Conservation (phyloP, 2,888 invertebrate species). For the Galerucella nymphaeae region DNA sequence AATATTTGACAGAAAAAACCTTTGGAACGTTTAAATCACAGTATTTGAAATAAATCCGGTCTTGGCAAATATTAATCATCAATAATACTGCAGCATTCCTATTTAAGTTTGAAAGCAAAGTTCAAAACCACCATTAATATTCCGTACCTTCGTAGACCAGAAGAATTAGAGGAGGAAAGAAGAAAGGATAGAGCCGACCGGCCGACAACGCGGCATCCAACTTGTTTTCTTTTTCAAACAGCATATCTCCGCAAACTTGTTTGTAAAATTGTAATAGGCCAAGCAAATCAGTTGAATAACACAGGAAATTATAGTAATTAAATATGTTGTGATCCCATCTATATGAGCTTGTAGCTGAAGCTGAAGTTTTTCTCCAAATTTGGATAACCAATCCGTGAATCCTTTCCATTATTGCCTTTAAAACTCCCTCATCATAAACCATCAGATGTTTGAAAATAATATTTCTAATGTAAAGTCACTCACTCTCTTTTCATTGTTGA, state of each 20-base stretch:
- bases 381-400: too few relatives aligned
- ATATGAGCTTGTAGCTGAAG: too few relatives aligned
- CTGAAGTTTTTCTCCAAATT: too few relatives aligned
- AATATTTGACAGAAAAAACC: too few relatives aligned
- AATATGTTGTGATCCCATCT: not conserved
- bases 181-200: slow-evolving; percentile 7
- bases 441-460: slow-evolving; percentile 5
- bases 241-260: slow-evolving; percentile 39
- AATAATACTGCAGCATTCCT: slow-evolving; percentile 17
- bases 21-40: too few relatives aligned
- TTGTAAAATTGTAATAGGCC: slow-evolving; percentile 36
- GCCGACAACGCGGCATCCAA: slow-evolving; percentile 30
- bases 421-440: too few relatives aligned
- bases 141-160: slow-evolving; percentile 20
- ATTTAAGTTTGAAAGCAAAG: slow-evolving; percentile 25
- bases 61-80: slow-evolving; percentile 24
- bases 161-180: slow-evolving; percentile 11
- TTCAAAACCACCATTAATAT: slow-evolving; percentile 32
- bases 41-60: slow-evolving; percentile 8
- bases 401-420: too few relatives aligned
- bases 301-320: not conserved
- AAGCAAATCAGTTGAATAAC: slow-evolving; percentile 8
- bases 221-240: slow-evolving; percentile 41
- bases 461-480: not conserved
- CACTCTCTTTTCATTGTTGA: not conserved